phyloP scores from a whole-genome alignment of 2,797 vertebrate genomes.

The Helostoma temminkii region DNA sequence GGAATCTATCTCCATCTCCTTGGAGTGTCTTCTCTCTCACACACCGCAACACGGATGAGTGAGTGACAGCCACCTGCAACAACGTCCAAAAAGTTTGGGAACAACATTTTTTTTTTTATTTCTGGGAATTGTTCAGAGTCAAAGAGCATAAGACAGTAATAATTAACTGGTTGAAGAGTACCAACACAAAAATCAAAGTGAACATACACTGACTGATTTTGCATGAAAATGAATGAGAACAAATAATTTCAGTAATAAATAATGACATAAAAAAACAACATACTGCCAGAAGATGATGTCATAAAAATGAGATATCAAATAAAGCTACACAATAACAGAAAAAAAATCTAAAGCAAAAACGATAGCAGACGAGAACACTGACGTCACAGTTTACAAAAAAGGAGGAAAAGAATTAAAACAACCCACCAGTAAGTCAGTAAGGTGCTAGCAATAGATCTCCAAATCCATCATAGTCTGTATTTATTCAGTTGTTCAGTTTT shows the following conservation, averaged over 20 bases:
- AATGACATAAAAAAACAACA: constrained; percentile 71
- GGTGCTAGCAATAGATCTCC: constrained; percentile 88
- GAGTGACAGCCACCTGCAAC: constrained; percentile 58
- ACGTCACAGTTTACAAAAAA: constrained; percentile 72
- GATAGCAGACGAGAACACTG: constrained; percentile 64
- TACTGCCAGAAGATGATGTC: constrained; percentile 62
- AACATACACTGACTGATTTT: constrained; percentile 75
- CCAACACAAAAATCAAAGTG: constrained; percentile 84
- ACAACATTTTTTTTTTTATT: constrained; percentile 92
- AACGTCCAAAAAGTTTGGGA: constrained; percentile 86
- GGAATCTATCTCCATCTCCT: constrained; percentile 38
- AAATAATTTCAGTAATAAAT: constrained; percentile 85
- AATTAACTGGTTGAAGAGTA: constrained; percentile 82
- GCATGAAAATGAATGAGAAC: constrained; percentile 74
- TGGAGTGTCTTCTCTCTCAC: constrained; percentile 6
- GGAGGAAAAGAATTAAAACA: constrained; percentile 74
- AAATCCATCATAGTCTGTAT: constrained; percentile 87
- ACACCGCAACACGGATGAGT: constrained; percentile 25
- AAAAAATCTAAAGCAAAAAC: constrained; percentile 53
- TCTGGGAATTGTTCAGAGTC: constrained; percentile 95
- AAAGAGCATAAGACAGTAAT: constrained; percentile 88
- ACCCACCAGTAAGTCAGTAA: constrained; percentile 85
- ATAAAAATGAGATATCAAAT: constrained; percentile 74
- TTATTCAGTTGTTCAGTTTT: constrained; percentile 80
- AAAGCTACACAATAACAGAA: constrained; percentile 65